Evolutionary conservation across 2,113 vertebrate genomes (phyloP), one percentile per base, ranked within the genome.

Genomic region (Microcebus griseorufus): DNA sequence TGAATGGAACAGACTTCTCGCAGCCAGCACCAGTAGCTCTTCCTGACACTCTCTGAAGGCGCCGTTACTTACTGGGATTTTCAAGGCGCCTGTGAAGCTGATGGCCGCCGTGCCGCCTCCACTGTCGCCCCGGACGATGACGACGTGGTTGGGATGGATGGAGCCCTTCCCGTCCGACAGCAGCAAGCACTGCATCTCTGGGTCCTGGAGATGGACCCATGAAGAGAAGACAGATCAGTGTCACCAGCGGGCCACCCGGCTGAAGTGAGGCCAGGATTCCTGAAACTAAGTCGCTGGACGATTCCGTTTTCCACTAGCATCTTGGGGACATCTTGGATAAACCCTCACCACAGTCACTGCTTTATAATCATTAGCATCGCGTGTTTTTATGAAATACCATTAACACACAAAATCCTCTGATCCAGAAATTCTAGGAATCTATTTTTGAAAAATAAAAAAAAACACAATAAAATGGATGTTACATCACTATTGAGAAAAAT

Each of bases 41-140:
- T 73, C 6, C 27, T 0, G 14, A 27, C 58, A 34, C 64, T 22
- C 72, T 12, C 18, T 22, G 70, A 10, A 27, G 65, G 10, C n/a
- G 0, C 2, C 0, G 0, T 64, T 81, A 98, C 98, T 99, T 90
- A 99, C 99, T 3, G 99, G 99, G 80, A 99, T 99, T 81, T 45
- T 97, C 97, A 99, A 93, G 92, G 99, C 99, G 3, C 99, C 99
- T 0, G 96, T 88, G 97, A 99, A 99, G 97, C 99, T 99, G 98
- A 99, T 99, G 88, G 99, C 99, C 2, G 98, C 95, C 23, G 98
- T 97, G 48, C 97, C 76, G 0, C 83, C 95, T 51, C 97, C 97
- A 0, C 97, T 34, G 1, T 98, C 98, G 1, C 94, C 97, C 0
- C 91, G 95, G 53, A 97, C 76, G 6, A 92, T 48, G 16, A 97